phyloP scores from a whole-genome alignment of 2,113 vertebrate genomes.

The Heloderma charlesbogerti region DNA sequence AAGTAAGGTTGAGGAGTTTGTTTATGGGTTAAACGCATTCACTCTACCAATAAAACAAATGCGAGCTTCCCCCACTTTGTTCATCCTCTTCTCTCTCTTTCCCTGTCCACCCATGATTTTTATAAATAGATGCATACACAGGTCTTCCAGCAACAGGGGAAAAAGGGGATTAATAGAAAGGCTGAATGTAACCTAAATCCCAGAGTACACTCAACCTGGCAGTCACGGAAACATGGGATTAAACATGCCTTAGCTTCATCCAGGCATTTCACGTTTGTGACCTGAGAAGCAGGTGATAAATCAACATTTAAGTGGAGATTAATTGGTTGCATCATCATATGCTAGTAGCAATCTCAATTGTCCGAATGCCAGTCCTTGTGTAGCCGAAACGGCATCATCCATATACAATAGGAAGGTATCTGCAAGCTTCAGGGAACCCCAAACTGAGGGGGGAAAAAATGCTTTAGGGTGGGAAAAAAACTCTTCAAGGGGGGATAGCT shows the following conservation, averaged over 20 bases:
- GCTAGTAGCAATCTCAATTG: neutral
- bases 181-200: slow-evolving; percentile 58
- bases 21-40: neutral
- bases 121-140: neutral
- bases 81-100: neutral
- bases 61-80: neutral
- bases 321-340: slow-evolving; percentile 5
- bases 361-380: neutral
- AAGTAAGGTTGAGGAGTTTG: neutral
- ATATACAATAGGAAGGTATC: neutral
- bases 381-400: neutral
- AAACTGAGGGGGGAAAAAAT: too few relatives aligned
- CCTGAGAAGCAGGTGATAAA: slow-evolving; percentile 46
- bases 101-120: slow-evolving; percentile 30
- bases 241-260: slow-evolving; percentile 28
- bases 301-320: slow-evolving; percentile 49
- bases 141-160: neutral
- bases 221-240: slow-evolving; percentile 48
- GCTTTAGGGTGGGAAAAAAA: too few relatives aligned
- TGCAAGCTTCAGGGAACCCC: neutral
- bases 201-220: slow-evolving; percentile 39
- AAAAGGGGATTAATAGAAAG: slow-evolving; percentile 54
- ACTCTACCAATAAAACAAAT: neutral
- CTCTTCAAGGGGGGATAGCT: too few relatives aligned
- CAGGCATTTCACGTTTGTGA: slow-evolving; percentile 36